Percentiles rank a stretch among this genome's conserved stretches.
Evolutionary conservation across 2,888 invertebrate species (phyloP).

Genomic region (Lasioglossum lativentre): DNA sequence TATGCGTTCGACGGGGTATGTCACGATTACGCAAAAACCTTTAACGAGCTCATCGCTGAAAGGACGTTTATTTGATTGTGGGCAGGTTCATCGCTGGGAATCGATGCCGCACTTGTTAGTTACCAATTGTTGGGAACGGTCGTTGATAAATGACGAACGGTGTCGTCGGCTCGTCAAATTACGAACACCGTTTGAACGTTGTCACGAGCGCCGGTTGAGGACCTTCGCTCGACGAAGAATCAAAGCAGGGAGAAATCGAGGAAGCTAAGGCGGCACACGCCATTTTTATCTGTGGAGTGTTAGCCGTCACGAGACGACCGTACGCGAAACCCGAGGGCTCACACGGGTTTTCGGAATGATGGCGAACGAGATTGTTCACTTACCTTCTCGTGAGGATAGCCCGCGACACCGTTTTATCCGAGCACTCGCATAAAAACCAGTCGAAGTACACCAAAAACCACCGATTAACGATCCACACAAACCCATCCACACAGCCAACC

Average conservation of each 20-base stretch:
- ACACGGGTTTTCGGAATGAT: conserved; percentile 52
- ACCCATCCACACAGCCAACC: conserved; percentile 80
- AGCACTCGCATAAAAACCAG: conserved; percentile 79
- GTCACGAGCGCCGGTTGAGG: neutral
- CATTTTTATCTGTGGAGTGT: conserved; percentile 79
- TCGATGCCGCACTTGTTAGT: conserved; percentile 46
- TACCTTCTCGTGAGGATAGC: conserved; percentile 79
- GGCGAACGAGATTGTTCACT: conserved; percentile 61
- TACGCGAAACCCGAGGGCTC: conserved; percentile 46
- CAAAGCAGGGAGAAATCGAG: conserved; percentile 41
- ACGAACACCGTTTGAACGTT: conserved; percentile 6
- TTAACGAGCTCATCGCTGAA: neutral
- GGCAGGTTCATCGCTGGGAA: conserved; percentile 33
- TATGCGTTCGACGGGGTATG: neutral
- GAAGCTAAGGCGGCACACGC: conserved; percentile 74
- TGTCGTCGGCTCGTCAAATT: neutral
- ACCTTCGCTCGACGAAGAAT: neutral
- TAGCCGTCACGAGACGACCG: conserved; percentile 66
- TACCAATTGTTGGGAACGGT: neutral
- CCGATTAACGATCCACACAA: conserved; percentile 71
- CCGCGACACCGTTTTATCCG: conserved; percentile 76
- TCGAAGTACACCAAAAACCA: conserved; percentile 71
- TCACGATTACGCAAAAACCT: neutral
- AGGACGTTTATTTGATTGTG: conserved; percentile 34
- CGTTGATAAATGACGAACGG: conserved; percentile 20